Evolutionary conservation across 2,113 vertebrate species (phyloP).

Genomic region (Sarotherodon lohbergeri): DNA sequence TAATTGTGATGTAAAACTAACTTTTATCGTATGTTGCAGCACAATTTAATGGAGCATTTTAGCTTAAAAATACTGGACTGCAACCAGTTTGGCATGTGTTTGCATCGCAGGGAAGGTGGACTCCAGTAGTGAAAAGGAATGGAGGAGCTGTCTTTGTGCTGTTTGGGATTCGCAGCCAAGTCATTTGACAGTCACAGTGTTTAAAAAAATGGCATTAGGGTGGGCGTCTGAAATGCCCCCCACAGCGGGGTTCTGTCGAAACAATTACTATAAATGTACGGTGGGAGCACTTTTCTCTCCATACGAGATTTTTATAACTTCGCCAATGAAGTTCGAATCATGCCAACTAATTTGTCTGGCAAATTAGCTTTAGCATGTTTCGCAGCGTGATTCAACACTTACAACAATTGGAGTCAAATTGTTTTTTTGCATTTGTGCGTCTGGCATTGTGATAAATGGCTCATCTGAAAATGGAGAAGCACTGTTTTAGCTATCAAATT

Average conservation of each 20-base stretch:
- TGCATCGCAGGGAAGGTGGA: slow-evolving; percentile 61
- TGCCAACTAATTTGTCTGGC: slow-evolving; percentile 71
- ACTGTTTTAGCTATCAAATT: slow-evolving; percentile 69
- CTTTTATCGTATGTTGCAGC: slow-evolving; percentile 20
- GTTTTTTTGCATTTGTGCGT: slow-evolving; percentile 66
- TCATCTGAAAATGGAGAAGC: slow-evolving; percentile 60
- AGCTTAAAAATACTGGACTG: slow-evolving; percentile 62
- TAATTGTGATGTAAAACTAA: slow-evolving; percentile 18
- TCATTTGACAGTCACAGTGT: slow-evolving; percentile 59
- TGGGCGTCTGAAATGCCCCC: slow-evolving; percentile 59
- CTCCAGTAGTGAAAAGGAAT: slow-evolving; percentile 68
- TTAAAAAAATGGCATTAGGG: slow-evolving; percentile 62
- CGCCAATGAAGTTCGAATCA: slow-evolving; percentile 60
- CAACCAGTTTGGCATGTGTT: slow-evolving; percentile 67
- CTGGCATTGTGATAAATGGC: slow-evolving; percentile 62
- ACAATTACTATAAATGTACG: slow-evolving; percentile 71
- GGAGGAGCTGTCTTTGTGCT: slow-evolving; percentile 49
- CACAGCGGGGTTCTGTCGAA: slow-evolving; percentile 57
- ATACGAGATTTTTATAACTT: slow-evolving; percentile 71
- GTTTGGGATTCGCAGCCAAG: slow-evolving; percentile 56
- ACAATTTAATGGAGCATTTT: slow-evolving; percentile 32
- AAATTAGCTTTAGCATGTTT: slow-evolving; percentile 75
- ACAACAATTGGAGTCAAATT: slow-evolving; percentile 71
- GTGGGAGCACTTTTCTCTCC: slow-evolving; percentile 57
- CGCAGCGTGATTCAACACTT: slow-evolving; percentile 66